Percentiles rank a stretch among this genome's conserved stretches.
Evolutionary conservation across 2,888 invertebrate species (phyloP).

Genomic region (Ectobius pallidus): DNA sequence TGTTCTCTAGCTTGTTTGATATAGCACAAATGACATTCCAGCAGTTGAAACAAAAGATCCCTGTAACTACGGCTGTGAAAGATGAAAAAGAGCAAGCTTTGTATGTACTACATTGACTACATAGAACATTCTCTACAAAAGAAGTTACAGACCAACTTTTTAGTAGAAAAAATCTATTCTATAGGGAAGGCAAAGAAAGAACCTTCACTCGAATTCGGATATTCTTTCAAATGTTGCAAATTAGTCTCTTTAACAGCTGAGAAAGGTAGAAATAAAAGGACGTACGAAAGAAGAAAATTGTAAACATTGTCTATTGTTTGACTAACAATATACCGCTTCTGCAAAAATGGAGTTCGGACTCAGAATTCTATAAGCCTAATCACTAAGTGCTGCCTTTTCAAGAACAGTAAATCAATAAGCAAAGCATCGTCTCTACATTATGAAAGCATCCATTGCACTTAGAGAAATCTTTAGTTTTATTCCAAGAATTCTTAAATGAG

Average conservation of each 20-base stretch:
- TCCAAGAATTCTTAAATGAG: no score
- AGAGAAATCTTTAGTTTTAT: no score
- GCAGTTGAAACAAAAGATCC: not conserved
- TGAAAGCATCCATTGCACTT: no score
- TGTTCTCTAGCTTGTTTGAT: not conserved
- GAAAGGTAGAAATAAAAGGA: not conserved
- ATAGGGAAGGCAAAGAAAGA: not conserved
- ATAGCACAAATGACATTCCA: conserved; percentile 3
- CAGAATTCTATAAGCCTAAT: no score
- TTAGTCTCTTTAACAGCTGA: not conserved
- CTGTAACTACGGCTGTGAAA: no score
- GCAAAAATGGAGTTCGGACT: not conserved
- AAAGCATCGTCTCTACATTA: no score
- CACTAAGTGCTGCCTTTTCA: not conserved
- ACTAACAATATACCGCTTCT: not conserved
- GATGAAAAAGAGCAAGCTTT: no score
- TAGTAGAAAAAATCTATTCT: not conserved
- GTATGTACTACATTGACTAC: not conserved
- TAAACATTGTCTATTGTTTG: conserved; percentile 16
- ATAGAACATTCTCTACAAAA: not conserved
- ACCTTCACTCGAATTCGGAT: not conserved
- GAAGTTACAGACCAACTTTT: not conserved
- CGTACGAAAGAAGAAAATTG: not conserved
- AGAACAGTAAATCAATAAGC: no score
- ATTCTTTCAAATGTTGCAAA: conserved; percentile 4